Base-by-base conservation (phyloP, 2,888 invertebrate species). In the Exocentrus adspersus region DNA sequence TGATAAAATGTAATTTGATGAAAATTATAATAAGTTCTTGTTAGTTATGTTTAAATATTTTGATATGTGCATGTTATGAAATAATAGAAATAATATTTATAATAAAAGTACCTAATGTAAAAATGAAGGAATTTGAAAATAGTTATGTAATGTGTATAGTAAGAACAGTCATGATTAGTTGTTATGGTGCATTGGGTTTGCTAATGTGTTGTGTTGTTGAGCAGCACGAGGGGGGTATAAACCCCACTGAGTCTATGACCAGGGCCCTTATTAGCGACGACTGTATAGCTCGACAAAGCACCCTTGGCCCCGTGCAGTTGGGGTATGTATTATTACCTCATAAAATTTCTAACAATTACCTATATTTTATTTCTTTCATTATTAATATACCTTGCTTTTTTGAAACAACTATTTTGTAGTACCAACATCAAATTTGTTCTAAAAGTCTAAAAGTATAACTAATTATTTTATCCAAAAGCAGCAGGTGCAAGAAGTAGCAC, bases 201-300 rank as follows among this genome's bases (percentile, higher is more conserved):
- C 81, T 82, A 81, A 81, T 81, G 78, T 80, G 75, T 75, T 81
- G 81, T 86, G 85, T 85, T 85, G 84, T 86, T 86, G 87, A 88
- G 89, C 90, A 93, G 92, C 92, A 92, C 90, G 93, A 92, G 88
- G 92, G 92, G 88, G 94, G 93, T 86, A 89, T 92, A 85, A 92
- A 90, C 88, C 91, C 93, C 87, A 94, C 93, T 86, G 95, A 95
- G 87, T 94, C 94, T 87, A 94, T 95, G 94, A 94, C 95, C 85
- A 91, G 94, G 85, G 94, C 94, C 86, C 91, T 95, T 87, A 95
- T 95, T 85, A 92, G 92, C 86, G 95, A 95, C 87, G 94, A 95
- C 88, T 91, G 87, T 83, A 86, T 87, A 81, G 87, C 92, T 86
- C 91, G 92, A 86, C 90, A 91, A 87, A 90, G 92, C 86, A 89